Evolutionary conservation across 30 jellyfish, hydroid and myxozoan genomes (phyloP).

Genomic region (Aurelia sp.): DNA sequence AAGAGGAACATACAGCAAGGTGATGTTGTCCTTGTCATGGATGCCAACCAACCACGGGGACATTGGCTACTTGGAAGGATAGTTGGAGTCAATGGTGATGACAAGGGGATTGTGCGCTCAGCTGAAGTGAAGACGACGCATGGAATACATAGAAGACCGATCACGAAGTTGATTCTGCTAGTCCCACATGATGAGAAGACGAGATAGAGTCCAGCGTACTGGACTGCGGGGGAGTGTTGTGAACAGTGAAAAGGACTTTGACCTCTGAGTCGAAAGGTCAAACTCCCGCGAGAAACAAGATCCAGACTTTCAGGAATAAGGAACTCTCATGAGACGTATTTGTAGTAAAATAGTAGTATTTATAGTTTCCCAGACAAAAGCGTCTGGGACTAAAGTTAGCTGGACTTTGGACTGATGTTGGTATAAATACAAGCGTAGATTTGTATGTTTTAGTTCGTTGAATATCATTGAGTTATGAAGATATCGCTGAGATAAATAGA

Average conservation of each 20-base stretch:
- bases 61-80: constrained; percentile 41
- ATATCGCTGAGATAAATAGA: too few relatives aligned
- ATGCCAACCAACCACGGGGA: constrained; percentile 42
- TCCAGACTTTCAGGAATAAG: too few relatives aligned
- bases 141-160: constrained; percentile 19
- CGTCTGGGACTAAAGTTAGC: too few relatives aligned
- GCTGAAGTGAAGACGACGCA: constrained; percentile 18
- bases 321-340: too few relatives aligned
- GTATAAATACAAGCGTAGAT: too few relatives aligned
- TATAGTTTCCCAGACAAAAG: too few relatives aligned
- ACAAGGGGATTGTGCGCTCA: constrained; percentile 39
- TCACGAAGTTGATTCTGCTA: constrained; percentile 26
- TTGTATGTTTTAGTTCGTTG: too few relatives aligned
- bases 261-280: too few relatives aligned
- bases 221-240: constrained; percentile 53
- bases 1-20: constrained; percentile 34
- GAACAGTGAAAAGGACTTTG: neutral
- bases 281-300: too few relatives aligned
- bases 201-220: constrained; percentile 52
- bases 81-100: constrained; percentile 33
- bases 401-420: too few relatives aligned
- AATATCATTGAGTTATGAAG: too few relatives aligned
- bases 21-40: constrained; percentile 31
- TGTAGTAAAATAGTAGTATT: too few relatives aligned
- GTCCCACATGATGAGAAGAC: constrained; percentile 39